These are phyloP conservation scores for Malacoctenus gilli DNA, from an alignment of 2,797 vertebrate genomes.

Conservation along the genomic window DNA sequence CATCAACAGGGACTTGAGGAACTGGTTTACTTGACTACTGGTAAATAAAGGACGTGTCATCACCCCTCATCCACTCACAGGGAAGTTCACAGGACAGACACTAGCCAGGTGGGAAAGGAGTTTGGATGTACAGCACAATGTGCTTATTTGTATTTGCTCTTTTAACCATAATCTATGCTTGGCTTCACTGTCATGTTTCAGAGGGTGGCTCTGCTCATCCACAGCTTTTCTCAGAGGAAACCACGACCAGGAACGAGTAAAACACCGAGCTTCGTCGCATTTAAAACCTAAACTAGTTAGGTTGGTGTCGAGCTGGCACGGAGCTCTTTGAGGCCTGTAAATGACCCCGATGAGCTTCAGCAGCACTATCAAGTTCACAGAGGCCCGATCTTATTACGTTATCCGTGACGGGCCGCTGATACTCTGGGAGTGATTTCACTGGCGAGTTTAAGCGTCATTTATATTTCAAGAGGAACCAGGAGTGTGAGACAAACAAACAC, in stretches of 20 bases:
- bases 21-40: slow-evolving; percentile 62
- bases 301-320: too few relatives aligned
- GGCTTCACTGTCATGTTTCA: too few relatives aligned
- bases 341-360: slow-evolving; percentile 49
- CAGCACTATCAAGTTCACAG: slow-evolving; percentile 55
- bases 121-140: too few relatives aligned
- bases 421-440: slow-evolving; percentile 50
- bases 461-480: slow-evolving; percentile 65
- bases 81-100: slow-evolving; percentile 7
- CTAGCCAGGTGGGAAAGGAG: too few relatives aligned
- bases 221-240: too few relatives aligned
- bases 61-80: slow-evolving; percentile 22
- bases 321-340: slow-evolving; percentile 25
- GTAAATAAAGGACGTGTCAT: slow-evolving; percentile 62
- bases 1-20: slow-evolving; percentile 60
- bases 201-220: too few relatives aligned
- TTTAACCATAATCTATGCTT: too few relatives aligned
- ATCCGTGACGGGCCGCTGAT: slow-evolving; percentile 25
- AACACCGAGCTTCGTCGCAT: too few relatives aligned
- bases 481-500: slow-evolving; percentile 29
- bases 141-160: too few relatives aligned
- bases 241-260: too few relatives aligned
- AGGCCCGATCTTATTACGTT: slow-evolving; percentile 46
- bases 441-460: slow-evolving; percentile 53
- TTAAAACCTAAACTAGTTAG: too few relatives aligned